Conservation (phyloP, 35 echinoderm and acorn worm species). For the Apostichopus californicus region DNA sequence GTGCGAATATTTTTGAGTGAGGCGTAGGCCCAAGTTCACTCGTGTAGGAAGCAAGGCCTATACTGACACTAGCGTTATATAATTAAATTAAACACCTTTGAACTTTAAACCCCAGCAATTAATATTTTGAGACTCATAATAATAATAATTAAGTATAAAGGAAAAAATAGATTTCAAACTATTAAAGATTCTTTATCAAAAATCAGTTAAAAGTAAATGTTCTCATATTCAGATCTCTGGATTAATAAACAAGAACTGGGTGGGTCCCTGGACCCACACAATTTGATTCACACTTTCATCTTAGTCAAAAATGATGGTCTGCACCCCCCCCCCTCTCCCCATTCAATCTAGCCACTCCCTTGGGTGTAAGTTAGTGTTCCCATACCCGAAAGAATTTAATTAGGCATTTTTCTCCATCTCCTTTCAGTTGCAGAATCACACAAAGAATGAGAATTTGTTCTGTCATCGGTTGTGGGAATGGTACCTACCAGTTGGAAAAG, state of each 20-base stretch:
- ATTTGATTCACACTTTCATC: neutral
- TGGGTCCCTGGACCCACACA: neutral
- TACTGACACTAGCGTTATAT: neutral
- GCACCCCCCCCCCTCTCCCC: neutral
- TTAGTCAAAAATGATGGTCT: neutral
- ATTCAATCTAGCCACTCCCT: too few relatives aligned
- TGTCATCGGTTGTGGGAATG: neutral
- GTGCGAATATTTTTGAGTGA: neutral
- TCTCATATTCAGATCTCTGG: too few relatives aligned
- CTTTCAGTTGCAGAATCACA: neutral
- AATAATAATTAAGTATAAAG: too few relatives aligned
- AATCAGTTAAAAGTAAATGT: too few relatives aligned
- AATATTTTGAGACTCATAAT: too few relatives aligned
- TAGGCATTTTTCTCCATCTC: neutral
- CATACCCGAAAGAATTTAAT: neutral
- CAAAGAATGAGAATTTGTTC: neutral
- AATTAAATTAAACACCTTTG: neutral
- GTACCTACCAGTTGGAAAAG: constrained; percentile 12
- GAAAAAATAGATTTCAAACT: too few relatives aligned
- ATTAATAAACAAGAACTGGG: too few relatives aligned
- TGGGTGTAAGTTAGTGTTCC: neutral
- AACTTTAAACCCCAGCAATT: neutral
- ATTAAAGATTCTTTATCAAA: too few relatives aligned
- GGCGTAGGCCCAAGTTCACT: neutral
- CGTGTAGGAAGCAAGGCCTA: neutral